These are phyloP conservation scores for Thereva nobilitata DNA, from an alignment of 2,888 invertebrate species.

Conservation along the genomic window DNA sequence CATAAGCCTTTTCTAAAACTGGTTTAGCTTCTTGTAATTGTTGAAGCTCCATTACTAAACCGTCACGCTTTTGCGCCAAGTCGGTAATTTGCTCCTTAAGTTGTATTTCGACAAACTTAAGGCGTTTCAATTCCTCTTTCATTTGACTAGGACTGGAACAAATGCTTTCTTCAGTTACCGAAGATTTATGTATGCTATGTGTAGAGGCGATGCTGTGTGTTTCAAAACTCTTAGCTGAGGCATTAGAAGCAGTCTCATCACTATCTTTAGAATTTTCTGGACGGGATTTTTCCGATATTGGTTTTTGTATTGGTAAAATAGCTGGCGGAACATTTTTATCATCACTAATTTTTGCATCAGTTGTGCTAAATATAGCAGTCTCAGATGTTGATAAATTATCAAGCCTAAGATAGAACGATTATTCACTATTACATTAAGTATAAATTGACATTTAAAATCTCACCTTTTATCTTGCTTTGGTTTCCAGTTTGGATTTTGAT, in stretches of 20 bases:
- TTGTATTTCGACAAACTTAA: conserved; percentile 56
- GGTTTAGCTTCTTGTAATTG: conserved; percentile 58
- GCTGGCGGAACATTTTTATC: conserved; percentile 13
- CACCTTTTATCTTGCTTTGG: conserved; percentile 48
- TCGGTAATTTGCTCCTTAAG: conserved; percentile 57
- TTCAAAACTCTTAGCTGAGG: conserved; percentile 56
- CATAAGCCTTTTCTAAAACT: conserved; percentile 58
- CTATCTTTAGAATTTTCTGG: conserved; percentile 42
- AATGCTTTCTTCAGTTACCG: conserved; percentile 42
- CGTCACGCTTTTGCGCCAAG: conserved; percentile 55
- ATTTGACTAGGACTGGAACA: conserved; percentile 52
- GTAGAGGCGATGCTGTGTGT: conserved; percentile 55
- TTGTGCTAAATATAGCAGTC: conserved; percentile 56
- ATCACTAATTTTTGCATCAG: conserved; percentile 34
- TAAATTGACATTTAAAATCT: conserved; percentile 22
- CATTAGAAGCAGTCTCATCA: conserved; percentile 53
- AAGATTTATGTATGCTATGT: conserved; percentile 48
- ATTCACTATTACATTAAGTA: conserved; percentile 41
- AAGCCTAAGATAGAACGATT: conserved; percentile 44
- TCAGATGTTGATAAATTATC: conserved; percentile 53
- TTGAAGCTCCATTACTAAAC: conserved; percentile 58
- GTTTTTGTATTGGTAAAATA: conserved; percentile 48
- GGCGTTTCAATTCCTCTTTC: conserved; percentile 56
- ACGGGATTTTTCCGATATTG: conserved; percentile 46
- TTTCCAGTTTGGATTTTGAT: conserved; percentile 48